phyloP scores from a whole-genome alignment of 1,140 invertebrate genomes.

The Latrodectus geometricus region DNA sequence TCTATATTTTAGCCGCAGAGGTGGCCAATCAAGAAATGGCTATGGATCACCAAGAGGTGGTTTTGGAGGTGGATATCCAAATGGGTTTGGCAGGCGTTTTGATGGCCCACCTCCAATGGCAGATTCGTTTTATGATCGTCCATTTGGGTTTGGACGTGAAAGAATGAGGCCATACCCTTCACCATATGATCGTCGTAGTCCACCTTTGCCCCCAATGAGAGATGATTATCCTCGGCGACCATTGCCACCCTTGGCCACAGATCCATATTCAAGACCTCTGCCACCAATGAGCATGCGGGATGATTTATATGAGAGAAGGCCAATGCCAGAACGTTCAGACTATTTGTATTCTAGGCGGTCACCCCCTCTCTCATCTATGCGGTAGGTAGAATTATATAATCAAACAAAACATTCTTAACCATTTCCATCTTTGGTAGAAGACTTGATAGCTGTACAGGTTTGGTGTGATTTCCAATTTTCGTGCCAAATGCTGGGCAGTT shows the following conservation, averaged over 20 bases:
- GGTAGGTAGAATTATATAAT: constrained; percentile 6
- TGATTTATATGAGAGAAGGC: constrained; percentile 55
- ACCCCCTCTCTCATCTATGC: constrained; percentile 38
- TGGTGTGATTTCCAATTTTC: no score
- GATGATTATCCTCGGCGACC: constrained; percentile 38
- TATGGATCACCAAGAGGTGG: constrained; percentile 46
- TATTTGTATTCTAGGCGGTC: constrained; percentile 55
- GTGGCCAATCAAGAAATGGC: constrained; percentile 34
- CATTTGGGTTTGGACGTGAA: constrained; percentile 43
- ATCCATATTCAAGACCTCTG: constrained; percentile 48
- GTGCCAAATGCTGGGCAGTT: no score
- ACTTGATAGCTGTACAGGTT: neutral
- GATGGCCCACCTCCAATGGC: constrained; percentile 46
- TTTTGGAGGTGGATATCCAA: constrained; percentile 40
- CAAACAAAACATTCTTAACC: no score
- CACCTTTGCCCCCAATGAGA: constrained; percentile 20
- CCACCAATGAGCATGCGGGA: constrained; percentile 42
- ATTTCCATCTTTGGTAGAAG: neutral
- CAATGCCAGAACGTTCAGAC: constrained; percentile 40
- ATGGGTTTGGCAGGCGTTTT: constrained; percentile 37
- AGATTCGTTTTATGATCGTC: constrained; percentile 58
- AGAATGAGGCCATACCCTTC: constrained; percentile 52
- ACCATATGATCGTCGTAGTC: constrained; percentile 43
- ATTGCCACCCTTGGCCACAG: constrained; percentile 24
- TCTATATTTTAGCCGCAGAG: constrained; percentile 34